Conservation (phyloP, 1,140 invertebrate genomes). For the Megathymus violae region DNA sequence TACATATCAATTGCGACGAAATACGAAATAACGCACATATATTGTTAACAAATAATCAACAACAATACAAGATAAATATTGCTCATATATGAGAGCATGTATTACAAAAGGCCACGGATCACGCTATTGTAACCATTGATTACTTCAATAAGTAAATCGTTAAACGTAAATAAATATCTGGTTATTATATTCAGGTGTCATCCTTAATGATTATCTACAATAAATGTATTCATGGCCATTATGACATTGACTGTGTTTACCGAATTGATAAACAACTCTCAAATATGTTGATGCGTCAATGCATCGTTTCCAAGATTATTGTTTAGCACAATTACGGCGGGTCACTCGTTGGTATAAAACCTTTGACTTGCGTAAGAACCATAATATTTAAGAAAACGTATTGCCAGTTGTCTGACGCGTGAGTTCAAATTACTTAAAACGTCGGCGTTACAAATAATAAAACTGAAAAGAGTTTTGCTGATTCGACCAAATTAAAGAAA, state of each 20-base stretch:
- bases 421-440: not conserved
- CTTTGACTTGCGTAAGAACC: conserved; percentile 38
- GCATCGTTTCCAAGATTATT: conserved; percentile 63
- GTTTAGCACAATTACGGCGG: conserved; percentile 67
- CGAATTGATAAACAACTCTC: conserved; percentile 48
- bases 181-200: conserved; percentile 34
- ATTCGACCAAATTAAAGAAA: not conserved
- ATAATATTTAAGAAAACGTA: conserved; percentile 42
- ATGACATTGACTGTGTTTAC: conserved; percentile 74
- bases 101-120: conserved; percentile 10
- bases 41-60: not conserved
- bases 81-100: not conserved
- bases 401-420: conserved; percentile 24
- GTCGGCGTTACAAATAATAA: too few species aligned
- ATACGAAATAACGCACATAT: too few species aligned
- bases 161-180: conserved; percentile 26
- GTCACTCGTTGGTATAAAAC: conserved; percentile 58
- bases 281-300: conserved; percentile 55
- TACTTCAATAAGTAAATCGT: not conserved
- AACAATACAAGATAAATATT: not conserved
- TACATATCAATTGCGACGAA: too few species aligned
- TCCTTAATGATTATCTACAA: conserved; percentile 57
- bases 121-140: conserved; percentile 5
- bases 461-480: too few species aligned
- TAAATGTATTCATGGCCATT: conserved; percentile 69